Evolutionary conservation across 2,797 vertebrate species (phyloP).

Genomic region (Poeciliopsis presidionis): DNA sequence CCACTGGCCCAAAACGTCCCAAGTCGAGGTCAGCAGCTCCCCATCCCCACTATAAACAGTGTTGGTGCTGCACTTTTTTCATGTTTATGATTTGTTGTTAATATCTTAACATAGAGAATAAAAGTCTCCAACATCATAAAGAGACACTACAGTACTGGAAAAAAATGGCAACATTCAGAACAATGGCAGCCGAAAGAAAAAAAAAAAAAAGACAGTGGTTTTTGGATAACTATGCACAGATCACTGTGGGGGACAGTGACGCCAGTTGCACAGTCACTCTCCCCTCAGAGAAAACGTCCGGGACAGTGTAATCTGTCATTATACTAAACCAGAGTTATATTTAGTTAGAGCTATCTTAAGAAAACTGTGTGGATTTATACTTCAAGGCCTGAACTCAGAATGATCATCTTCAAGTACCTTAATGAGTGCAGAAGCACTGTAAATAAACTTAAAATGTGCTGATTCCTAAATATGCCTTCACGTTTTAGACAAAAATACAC

Average conservation of each 20-base stretch:
- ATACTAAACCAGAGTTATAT: constrained; percentile 69
- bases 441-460: constrained; percentile 12
- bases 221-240: constrained; percentile 52
- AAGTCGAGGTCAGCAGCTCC: too few relatives aligned
- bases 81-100: neutral
- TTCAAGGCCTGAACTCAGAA: constrained; percentile 45
- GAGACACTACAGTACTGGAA: neutral
- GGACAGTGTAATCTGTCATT: constrained; percentile 75
- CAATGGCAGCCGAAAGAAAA: constrained; percentile 1
- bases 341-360: constrained; percentile 64
- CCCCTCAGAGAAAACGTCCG: constrained; percentile 60
- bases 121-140: neutral
- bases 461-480: constrained; percentile 11
- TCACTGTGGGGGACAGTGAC: constrained; percentile 68
- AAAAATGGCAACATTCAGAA: neutral
- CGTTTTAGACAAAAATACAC: constrained; percentile 20
- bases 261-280: constrained; percentile 67
- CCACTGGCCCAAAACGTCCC: too few relatives aligned
- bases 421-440: neutral
- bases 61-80: neutral
- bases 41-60: too few relatives aligned
- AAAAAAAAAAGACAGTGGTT: constrained; percentile 49
- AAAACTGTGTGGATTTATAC: constrained; percentile 55
- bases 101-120: neutral
- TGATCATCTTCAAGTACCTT: constrained; percentile 23